Evolutionary conservation across 1,140 invertebrate species (phyloP).

Genomic region (Augochlora pura): DNA sequence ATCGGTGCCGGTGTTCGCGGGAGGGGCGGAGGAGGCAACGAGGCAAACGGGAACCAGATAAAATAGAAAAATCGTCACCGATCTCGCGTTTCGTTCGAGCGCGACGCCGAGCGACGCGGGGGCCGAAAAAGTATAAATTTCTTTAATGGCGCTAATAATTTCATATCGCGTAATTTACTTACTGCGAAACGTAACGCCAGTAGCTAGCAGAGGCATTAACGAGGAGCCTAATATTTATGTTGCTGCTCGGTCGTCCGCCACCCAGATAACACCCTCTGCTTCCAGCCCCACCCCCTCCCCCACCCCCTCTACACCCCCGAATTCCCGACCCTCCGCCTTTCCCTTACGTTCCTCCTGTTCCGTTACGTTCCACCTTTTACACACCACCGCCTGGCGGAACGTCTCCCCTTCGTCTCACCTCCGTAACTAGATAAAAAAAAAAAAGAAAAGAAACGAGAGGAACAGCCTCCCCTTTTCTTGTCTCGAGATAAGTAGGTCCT

Average conservation of each 20-base stretch:
- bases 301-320: constrained; percentile 24
- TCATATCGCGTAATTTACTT: constrained; percentile 82
- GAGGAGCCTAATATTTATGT: constrained; percentile 81
- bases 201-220: constrained; percentile 81
- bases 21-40: constrained; percentile 34
- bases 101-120: constrained; percentile 18
- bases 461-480: constrained; percentile 40
- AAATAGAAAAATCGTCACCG: constrained; percentile 80
- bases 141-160: constrained; percentile 81
- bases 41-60: constrained; percentile 72
- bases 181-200: constrained; percentile 81
- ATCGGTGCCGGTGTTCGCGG: constrained; percentile 28
- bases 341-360: constrained; percentile 22
- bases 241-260: constrained; percentile 77
- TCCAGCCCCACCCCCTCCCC: constrained; percentile 50
- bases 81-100: constrained; percentile 43
- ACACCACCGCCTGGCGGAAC: constrained; percentile 32
- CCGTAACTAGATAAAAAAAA: constrained; percentile 74
- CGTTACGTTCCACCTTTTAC: constrained; percentile 39
- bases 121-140: constrained; percentile 80
- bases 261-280: constrained; percentile 78
- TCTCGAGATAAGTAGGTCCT: constrained; percentile 64
- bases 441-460: constrained; percentile 39
- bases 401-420: constrained; percentile 44
- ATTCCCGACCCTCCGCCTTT: constrained; percentile 15